A percentile compares a stretch with the other conserved stretches of the same genome.
Conservation (phyloP, 2,113 vertebrate species). For the Chrysemys picta region DNA sequence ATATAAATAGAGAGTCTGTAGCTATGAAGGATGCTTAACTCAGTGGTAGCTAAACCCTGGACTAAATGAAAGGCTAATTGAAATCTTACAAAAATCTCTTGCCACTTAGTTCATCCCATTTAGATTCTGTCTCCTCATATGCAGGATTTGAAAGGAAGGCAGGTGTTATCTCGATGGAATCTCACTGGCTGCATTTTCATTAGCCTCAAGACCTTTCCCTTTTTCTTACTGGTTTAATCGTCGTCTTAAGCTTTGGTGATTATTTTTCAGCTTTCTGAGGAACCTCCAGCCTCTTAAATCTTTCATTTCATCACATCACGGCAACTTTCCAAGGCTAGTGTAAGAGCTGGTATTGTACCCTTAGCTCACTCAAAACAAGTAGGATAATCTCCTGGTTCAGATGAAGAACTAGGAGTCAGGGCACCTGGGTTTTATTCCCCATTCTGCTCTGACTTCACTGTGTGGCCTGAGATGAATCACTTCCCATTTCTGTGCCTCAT, state of each 20-base stretch:
- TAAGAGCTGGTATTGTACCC: neutral
- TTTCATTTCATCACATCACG: neutral
- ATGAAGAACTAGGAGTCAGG: neutral
- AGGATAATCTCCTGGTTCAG: accelerated
- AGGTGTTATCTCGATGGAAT: constrained; percentile 20
- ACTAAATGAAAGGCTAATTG: constrained; percentile 61
- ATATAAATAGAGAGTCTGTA: constrained; percentile 72
- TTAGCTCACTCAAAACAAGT: neutral
- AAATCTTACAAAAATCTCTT: constrained; percentile 72
- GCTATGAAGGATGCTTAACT: constrained; percentile 65
- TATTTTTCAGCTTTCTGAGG: constrained; percentile 14
- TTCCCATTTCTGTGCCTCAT: neutral
- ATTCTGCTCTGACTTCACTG: neutral
- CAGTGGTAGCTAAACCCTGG: constrained; percentile 59
- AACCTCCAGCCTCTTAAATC: neutral
- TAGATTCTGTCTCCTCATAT: constrained; percentile 30
- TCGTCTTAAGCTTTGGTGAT: neutral
- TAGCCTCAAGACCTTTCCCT: constrained; percentile 24
- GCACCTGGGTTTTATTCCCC: neutral
- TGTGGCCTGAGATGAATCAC: neutral
- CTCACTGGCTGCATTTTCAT: constrained; percentile 30
- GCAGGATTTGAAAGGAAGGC: constrained; percentile 50
- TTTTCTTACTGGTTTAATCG: neutral
- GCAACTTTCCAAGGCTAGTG: neutral
- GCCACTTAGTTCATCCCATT: constrained; percentile 38